phyloP scores from a whole-genome alignment of 2,888 invertebrate species.

The Macrosiphum euphorbiae region DNA sequence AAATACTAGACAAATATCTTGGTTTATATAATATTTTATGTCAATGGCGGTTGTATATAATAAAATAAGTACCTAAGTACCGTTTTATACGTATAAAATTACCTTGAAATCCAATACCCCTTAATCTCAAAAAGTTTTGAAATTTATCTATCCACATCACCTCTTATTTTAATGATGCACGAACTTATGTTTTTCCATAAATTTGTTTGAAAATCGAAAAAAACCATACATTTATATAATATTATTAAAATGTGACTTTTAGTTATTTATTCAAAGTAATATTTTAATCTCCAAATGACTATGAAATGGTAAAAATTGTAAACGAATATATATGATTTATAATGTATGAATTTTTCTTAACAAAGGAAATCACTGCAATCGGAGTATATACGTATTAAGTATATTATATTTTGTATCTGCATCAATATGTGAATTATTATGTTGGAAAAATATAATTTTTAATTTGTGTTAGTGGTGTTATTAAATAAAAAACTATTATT shows the following conservation, averaged over 20 bases:
- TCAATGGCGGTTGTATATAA: not conserved
- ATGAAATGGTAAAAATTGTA: not conserved
- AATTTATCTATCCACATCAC: not conserved
- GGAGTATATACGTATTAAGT: not conserved
- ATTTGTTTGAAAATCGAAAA: not conserved
- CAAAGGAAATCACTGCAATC: not conserved
- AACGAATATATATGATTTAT: not conserved
- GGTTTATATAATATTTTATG: not conserved
- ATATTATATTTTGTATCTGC: not conserved
- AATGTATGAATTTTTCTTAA: not conserved
- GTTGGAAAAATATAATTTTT: not conserved
- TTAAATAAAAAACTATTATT: not conserved
- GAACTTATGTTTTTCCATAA: not conserved
- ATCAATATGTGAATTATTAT: not conserved
- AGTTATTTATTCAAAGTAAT: not conserved
- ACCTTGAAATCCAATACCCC: not conserved
- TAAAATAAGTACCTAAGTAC: not conserved
- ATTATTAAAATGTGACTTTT: not conserved
- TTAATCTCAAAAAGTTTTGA: not conserved
- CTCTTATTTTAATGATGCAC: not conserved
- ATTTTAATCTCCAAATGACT: not conserved
- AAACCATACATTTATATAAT: not conserved
- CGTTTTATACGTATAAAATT: not conserved
- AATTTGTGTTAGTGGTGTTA: not conserved
- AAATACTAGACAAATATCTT: not conserved